Evolutionary conservation across 2,888 invertebrate species (phyloP).

Genomic region (Euspilapteryx auroguttella): DNA sequence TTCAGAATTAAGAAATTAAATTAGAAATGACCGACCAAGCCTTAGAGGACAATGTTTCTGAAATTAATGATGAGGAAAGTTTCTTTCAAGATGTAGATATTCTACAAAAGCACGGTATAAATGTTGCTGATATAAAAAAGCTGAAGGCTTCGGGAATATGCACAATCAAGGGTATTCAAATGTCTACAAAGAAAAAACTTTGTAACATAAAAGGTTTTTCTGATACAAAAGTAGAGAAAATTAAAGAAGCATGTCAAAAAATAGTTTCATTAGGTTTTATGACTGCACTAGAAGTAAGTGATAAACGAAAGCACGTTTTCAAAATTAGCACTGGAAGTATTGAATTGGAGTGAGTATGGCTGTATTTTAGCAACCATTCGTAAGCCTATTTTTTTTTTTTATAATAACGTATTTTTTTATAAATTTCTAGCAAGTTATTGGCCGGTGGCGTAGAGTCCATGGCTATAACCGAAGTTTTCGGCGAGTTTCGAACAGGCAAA

Average conservation of each 20-base stretch:
- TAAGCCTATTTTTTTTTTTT: too few species aligned
- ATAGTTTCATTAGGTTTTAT: slow-evolving; percentile 66
- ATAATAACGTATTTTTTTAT: too few species aligned
- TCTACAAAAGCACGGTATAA: slow-evolving; percentile 62
- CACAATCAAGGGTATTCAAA: slow-evolving; percentile 79
- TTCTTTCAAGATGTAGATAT: slow-evolving; percentile 77
- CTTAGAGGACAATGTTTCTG: slow-evolving; percentile 40
- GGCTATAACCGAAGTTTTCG: slow-evolving; percentile 83
- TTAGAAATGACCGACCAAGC: slow-evolving; percentile 34
- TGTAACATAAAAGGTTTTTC: slow-evolving; percentile 75
- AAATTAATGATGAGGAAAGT: slow-evolving; percentile 66
- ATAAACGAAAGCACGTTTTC: slow-evolving; percentile 72
- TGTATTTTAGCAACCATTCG: too few species aligned
- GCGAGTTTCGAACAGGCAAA: slow-evolving; percentile 82
- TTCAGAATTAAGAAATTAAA: too few species aligned
- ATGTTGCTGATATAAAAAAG: slow-evolving; percentile 76
- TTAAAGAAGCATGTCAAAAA: slow-evolving; percentile 76
- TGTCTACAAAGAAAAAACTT: slow-evolving; percentile 75
- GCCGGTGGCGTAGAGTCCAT: slow-evolving; percentile 83
- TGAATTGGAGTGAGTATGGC: slow-evolving; percentile 72
- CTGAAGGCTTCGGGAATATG: slow-evolving; percentile 76
- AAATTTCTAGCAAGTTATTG: slow-evolving; percentile 66
- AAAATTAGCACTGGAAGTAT: slow-evolving; percentile 67
- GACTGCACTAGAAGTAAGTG: slow-evolving; percentile 74
- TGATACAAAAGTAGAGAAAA: slow-evolving; percentile 76